Percentiles rank a stretch among this genome's conserved stretches.
Conservation (phyloP, 2,113 vertebrate genomes). For the Neofelis nebulosa region DNA sequence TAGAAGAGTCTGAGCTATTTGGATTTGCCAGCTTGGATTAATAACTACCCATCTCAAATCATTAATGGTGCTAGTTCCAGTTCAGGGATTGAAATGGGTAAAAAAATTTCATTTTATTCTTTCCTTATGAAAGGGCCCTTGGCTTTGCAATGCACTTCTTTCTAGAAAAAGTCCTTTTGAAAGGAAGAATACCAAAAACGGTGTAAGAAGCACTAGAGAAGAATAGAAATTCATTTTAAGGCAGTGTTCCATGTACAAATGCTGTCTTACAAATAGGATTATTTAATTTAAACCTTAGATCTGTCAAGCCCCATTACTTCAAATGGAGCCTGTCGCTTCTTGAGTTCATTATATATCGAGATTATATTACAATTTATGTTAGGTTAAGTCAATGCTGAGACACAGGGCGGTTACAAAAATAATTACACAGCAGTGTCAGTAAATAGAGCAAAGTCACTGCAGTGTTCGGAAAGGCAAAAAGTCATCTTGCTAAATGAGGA, state of each 20-base stretch:
- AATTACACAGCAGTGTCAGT: conserved; percentile 87
- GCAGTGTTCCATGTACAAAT: conserved; percentile 83
- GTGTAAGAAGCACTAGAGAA: conserved; percentile 72
- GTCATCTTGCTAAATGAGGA: conserved; percentile 89
- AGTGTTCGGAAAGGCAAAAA: conserved; percentile 86
- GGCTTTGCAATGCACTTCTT: not conserved
- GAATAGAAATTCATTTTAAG: conserved; percentile 85
- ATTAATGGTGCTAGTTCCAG: conserved; percentile 49
- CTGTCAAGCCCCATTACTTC: conserved; percentile 87
- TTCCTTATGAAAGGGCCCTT: conserved; percentile 68
- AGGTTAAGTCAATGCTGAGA: conserved; percentile 82
- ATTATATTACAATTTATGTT: conserved; percentile 85
- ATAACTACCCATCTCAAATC: not conserved
- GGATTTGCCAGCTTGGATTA: not conserved
- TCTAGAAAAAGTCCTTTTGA: conserved; percentile 53
- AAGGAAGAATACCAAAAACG: conserved; percentile 70
- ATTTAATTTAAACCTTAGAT: conserved; percentile 88
- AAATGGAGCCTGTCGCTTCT: conserved; percentile 84
- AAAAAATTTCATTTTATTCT: conserved; percentile 68
- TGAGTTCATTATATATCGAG: conserved; percentile 87
- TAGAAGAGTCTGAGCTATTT: not conserved
- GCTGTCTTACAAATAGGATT: conserved; percentile 88
- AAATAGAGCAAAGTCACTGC: conserved; percentile 88
- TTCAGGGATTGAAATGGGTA: conserved; percentile 5
- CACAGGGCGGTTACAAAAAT: conserved; percentile 78